Base-by-base conservation (phyloP, 1,140 invertebrate species). In the Zaprionus camerounensis region DNA sequence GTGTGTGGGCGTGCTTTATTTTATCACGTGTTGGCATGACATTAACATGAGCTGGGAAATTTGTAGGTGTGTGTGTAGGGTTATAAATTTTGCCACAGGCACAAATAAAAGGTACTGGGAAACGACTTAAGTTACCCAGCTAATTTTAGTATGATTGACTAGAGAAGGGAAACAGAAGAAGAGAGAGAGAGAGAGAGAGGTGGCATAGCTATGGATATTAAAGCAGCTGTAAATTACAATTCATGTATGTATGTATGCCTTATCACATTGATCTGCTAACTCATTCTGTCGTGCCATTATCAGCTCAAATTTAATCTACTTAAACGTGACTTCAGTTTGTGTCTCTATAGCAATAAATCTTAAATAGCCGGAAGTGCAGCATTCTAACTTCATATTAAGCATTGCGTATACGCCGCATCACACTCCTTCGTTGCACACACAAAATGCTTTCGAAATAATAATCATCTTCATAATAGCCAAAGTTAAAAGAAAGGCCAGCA, bases 401-500 rank as follows among this genome's bases (percentile, higher is more conserved):
- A 56, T 71, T 76, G 62, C 51, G 71, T 76, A 79, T 79, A 71
- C 76, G 76, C 36, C 34, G 17, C 15, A 24, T 22, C 20, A 26
- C 4, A n/a, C 6, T 17, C 13, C 4, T 15, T 17, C 28, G 28
- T 31, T 46, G 41, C 41, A 17, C 41, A 17, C n/a, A 17, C 1
- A 11, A 67, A 59, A 53, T 22, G 22, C 49, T 17, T 44, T 22
- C 7, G 20, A 55, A 64, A 51, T 58, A 73, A 71, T 68, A 78
- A 72, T 71, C 77, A 78, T 83, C 71, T 71, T 59, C 67, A 78
- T 87, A 82, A 87, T 75, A 67, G 62, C 62, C 68, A 55, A 83
- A 88, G 84, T 83, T 82, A 11, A 64, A 67, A 31, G 34, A 24
- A 41, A 20, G 55, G 66, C 77, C 6, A 28, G 36, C 44, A 65